phyloP scores from a whole-genome alignment of 2,797 vertebrate genomes.

The Huso huso region DNA sequence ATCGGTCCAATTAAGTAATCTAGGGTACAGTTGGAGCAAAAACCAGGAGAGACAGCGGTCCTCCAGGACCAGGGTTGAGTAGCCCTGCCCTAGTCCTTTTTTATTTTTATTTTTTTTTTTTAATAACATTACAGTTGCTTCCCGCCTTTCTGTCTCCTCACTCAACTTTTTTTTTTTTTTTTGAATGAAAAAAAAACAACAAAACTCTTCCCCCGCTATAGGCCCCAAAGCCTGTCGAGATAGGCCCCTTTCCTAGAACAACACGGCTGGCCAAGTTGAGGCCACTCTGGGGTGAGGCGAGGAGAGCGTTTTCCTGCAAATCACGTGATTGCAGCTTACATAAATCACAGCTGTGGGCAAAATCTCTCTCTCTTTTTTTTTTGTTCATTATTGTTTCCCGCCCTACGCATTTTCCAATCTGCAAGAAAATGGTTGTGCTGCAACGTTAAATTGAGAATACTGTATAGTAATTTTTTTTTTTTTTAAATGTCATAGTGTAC shows the following conservation, averaged over 20 bases:
- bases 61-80: no score
- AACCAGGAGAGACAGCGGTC: no score
- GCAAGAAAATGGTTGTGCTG: no score
- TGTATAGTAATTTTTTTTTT: background rate
- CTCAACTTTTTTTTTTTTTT: constrained; percentile 66
- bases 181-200: constrained; percentile 54
- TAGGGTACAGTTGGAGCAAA: no score
- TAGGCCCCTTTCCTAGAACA: constrained; percentile 71
- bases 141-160: constrained; percentile 20
- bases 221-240: constrained; percentile 65
- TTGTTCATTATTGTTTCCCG: no score
- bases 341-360: constrained; percentile 49
- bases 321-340: constrained; percentile 57
- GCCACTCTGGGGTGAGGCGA: constrained; percentile 48
- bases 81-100: background rate
- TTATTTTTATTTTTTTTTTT: constrained; percentile 35
- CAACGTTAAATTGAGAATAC: no score
- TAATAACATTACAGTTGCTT: constrained; percentile 61
- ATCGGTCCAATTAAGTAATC: no score
- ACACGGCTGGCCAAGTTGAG: constrained; percentile 49
- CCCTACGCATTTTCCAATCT: no score
- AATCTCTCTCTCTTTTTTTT: constrained; percentile 8
- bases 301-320: constrained; percentile 51
- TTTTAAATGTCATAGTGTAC: background rate
- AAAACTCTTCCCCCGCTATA: constrained; percentile 55